phyloP scores from a whole-genome alignment of 64 coral and sea anemone species.

The Montipora cactus region DNA sequence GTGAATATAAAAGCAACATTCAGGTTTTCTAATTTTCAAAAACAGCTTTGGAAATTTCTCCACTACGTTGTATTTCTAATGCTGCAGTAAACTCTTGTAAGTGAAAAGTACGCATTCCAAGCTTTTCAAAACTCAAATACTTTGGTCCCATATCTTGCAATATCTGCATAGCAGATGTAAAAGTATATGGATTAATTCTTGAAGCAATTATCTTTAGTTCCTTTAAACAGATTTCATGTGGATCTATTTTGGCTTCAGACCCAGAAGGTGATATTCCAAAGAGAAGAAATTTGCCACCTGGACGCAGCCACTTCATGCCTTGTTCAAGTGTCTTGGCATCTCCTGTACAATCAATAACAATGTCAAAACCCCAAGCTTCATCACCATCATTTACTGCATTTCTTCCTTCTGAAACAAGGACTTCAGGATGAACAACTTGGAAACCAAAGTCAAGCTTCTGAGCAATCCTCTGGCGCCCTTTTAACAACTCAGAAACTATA shows the following conservation, averaged over 20 bases:
- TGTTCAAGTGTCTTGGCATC: conserved; percentile 66
- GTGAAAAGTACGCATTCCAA: conserved; percentile 76
- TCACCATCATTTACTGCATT: conserved; percentile 87
- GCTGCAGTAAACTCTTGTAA: conserved; percentile 71
- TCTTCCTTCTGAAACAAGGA: conserved; percentile 86
- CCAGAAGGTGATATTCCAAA: conserved; percentile 48
- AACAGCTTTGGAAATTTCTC: conserved; percentile 81
- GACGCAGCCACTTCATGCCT: conserved; percentile 57
- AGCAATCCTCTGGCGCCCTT: conserved; percentile 84
- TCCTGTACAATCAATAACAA: conserved; percentile 81
- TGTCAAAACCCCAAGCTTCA: conserved; percentile 93
- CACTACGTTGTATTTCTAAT: conserved; percentile 70
- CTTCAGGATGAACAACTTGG: conserved; percentile 86
- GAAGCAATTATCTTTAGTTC: conserved; percentile 70
- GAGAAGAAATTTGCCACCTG: conserved; percentile 60
- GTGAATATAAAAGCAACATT: no score
- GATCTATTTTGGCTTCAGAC: conserved; percentile 59
- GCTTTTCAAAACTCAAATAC: conserved; percentile 66
- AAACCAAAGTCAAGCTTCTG: conserved; percentile 90
- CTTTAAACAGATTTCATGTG: conserved; percentile 39
- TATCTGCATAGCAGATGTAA: conserved; percentile 59
- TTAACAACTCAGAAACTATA: conserved; percentile 79
- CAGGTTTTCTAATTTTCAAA: conserved; percentile 58
- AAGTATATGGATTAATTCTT: conserved; percentile 52
- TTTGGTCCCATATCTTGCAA: conserved; percentile 67